phyloP scores from a whole-genome alignment of 1,140 invertebrate species.

The Aporrectodea caliginosa region DNA sequence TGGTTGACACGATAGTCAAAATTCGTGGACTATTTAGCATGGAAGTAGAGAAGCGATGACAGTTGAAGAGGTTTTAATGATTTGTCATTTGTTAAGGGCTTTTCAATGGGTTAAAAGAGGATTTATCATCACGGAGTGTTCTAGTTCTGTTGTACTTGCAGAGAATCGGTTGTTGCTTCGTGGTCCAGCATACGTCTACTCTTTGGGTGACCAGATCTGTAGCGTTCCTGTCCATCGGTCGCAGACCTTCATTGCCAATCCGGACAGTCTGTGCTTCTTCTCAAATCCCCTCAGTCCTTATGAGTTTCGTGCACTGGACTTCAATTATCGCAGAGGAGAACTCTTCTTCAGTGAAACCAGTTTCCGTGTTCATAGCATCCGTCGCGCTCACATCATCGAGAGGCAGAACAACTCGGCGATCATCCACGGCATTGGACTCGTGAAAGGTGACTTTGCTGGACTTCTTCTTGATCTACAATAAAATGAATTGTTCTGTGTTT shows the following conservation, averaged over 20 bases:
- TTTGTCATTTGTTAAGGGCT: no score
- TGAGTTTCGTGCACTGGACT: constrained; percentile 16
- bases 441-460: not conserved
- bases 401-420: constrained; percentile 9
- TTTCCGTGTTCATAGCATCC: constrained; percentile 2
- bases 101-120: no score
- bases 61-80: no score
- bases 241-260: not conserved
- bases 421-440: constrained; percentile 14
- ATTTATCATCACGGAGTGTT: no score
- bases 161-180: not conserved
- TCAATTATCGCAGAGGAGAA: constrained; percentile 20
- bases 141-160: no score
- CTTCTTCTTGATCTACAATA: no score
- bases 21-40: no score
- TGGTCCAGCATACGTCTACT: not conserved
- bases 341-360: constrained; percentile 12
- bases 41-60: no score
- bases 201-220: not conserved
- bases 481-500: no score
- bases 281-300: not conserved
- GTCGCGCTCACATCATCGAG: not conserved
- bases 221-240: not conserved
- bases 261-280: constrained; percentile 15
- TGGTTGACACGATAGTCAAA: no score